These are phyloP conservation scores for Tetraneura akinire DNA, from an alignment of 1,140 invertebrate genomes.

Conservation along the genomic window DNA sequence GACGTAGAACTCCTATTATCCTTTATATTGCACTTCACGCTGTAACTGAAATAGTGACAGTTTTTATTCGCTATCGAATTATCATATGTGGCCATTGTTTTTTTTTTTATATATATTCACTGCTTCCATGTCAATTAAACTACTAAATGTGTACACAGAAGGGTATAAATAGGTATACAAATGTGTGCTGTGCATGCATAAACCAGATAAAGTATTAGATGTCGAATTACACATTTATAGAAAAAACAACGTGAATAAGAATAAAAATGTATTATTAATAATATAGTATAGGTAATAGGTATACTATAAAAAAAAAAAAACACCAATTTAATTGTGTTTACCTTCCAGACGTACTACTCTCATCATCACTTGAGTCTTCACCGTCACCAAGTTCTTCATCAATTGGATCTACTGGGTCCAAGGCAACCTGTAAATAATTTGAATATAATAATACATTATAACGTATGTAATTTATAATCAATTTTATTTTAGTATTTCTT, in stretches of 20 bases:
- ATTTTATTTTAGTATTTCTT: not conserved
- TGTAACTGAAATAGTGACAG: constrained; percentile 44
- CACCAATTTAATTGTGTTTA: constrained; percentile 44
- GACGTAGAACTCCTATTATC: constrained; percentile 37
- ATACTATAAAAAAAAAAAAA: too few species aligned
- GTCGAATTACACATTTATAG: not conserved
- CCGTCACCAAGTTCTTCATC: constrained; percentile 58
- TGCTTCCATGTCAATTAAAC: not conserved
- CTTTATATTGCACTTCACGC: constrained; percentile 46
- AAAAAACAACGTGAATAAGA: not conserved
- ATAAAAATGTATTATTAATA: not conserved
- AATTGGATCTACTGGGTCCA: constrained; percentile 59
- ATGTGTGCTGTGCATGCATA: constrained; percentile 31
- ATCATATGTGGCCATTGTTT: not conserved
- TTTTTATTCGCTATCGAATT: constrained; percentile 27
- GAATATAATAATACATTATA: not conserved
- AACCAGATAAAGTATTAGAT: not conserved
- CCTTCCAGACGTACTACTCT: constrained; percentile 65
- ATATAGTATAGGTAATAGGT: not conserved
- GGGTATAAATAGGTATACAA: constrained; percentile 6
- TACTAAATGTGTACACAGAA: not conserved
- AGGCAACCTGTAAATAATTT: constrained; percentile 58
- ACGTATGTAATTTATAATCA: constrained; percentile 1
- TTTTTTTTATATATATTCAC: not conserved
- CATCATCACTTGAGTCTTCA: constrained; percentile 54